Percentiles rank a stretch among this genome's conserved stretches.
phyloP scores from a whole-genome alignment of 1,140 invertebrate species.

The Brachystomella parvula region DNA sequence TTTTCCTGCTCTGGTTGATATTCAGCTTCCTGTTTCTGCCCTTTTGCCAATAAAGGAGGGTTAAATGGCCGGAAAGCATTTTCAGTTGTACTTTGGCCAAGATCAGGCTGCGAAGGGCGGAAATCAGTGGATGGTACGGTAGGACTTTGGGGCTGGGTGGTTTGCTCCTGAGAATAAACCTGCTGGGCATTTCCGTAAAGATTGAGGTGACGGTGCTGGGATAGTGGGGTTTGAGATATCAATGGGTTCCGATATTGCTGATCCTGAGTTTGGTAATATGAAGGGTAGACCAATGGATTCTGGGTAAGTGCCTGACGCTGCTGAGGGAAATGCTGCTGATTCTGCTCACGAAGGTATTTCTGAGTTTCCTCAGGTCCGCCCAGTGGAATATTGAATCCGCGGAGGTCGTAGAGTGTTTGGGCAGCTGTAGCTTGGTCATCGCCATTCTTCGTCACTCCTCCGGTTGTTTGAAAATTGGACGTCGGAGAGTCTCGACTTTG shows the following conservation, averaged over 20 bases:
- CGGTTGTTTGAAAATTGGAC: background rate
- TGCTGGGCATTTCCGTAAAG: slow-evolving; percentile 35
- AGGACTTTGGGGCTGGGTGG: background rate
- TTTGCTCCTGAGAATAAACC: slow-evolving; percentile 4
- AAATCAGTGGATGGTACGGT: background rate
- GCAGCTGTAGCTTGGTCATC: slow-evolving; percentile 17
- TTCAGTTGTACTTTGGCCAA: slow-evolving; percentile 10
- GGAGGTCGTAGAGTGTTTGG: slow-evolving; percentile 35
- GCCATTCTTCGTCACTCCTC: background rate
- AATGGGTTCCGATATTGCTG: slow-evolving; percentile 7
- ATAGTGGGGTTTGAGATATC: too few species aligned
- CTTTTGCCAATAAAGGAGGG: background rate
- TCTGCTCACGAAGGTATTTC: slow-evolving; percentile 12
- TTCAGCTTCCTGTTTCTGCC: slow-evolving; percentile 8
- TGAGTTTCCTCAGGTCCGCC: slow-evolving; percentile 25
- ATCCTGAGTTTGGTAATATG: slow-evolving; percentile 33
- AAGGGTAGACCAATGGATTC: slow-evolving; percentile 33
- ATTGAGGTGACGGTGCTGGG: slow-evolving; percentile 11
- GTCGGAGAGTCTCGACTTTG: background rate
- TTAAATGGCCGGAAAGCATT: background rate
- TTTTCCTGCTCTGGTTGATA: slow-evolving; percentile 16
- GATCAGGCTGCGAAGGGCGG: slow-evolving; percentile 21
- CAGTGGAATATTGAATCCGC: slow-evolving; percentile 32
- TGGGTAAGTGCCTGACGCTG: slow-evolving; percentile 2
- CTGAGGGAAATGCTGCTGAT: slow-evolving; percentile 16